phyloP scores from a whole-genome alignment of 2,888 invertebrate genomes.

The Malthinus flaveolus region DNA sequence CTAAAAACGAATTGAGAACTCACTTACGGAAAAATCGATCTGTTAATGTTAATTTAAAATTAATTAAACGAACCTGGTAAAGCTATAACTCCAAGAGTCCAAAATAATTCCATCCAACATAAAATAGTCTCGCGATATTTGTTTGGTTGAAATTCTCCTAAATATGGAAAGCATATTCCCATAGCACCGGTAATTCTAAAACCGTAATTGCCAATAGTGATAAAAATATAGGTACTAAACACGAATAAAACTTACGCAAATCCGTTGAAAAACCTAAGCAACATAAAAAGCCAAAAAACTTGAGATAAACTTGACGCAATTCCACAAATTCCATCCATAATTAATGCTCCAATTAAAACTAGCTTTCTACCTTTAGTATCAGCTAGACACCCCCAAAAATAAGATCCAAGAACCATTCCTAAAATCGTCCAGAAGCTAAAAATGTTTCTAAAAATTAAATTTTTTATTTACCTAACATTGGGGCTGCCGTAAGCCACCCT shows the following conservation, averaged over 20 bases:
- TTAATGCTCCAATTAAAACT: conserved; percentile 71
- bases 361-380: conserved; percentile 80
- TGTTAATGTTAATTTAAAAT: not conserved
- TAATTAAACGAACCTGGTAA: conserved; percentile 61
- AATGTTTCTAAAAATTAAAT: not conserved
- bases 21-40: no score
- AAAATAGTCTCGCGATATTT: conserved; percentile 79
- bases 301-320: conserved; percentile 75
- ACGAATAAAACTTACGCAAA: conserved; percentile 68
- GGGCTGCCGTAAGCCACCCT: conserved; percentile 76
- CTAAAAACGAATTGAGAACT: no score
- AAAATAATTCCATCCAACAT: conserved; percentile 86
- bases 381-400: conserved; percentile 83
- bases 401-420: conserved; percentile 84
- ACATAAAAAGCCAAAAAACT: conserved; percentile 71
- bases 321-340: conserved; percentile 75
- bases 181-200: conserved; percentile 78
- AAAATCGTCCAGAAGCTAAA: conserved; percentile 5
- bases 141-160: conserved; percentile 81
- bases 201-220: conserved; percentile 15
- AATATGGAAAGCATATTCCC: conserved; percentile 81
- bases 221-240: not conserved
- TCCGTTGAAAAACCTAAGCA: conserved; percentile 75
- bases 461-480: conserved; percentile 69
- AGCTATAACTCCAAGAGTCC: conserved; percentile 77